Base-by-base conservation (phyloP, 2,888 invertebrate genomes). In the Cremastinae sp. region DNA sequence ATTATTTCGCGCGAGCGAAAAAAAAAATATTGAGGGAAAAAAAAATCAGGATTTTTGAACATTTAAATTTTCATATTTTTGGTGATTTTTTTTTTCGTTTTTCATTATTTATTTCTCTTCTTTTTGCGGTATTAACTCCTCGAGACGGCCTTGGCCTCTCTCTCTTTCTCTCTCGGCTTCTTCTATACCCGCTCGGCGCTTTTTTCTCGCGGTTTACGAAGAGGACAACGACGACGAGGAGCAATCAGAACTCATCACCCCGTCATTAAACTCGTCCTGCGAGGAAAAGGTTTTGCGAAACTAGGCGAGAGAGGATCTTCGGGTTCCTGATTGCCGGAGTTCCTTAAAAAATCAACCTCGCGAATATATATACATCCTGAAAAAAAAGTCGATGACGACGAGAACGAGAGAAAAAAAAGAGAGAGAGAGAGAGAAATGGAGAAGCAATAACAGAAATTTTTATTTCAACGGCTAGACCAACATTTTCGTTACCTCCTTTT, bases 191-290 rank as follows among this genome's bases (percentile, higher is more conserved):
- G 4, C 37, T 37, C 37, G 37, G 5, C 37, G 37, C 37, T 9
- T 41, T 12, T 2, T n/a, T 12, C 18, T 16, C 9, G 1, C 59
- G 37, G 53, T 35, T 41, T 47, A 59, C n/a, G 64, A 22, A 10
- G 47, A 47, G 22, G 74, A 64, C 37, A 43, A 49, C 47, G 70
- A 51, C 59, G 59, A 71, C 62, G 64, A 59, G 59, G 70, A 75
- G 75, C 61, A 75, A 75, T 75, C 75, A 70, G 70, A 70, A 70
- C 65, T 59, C 65, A 65, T 61, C 65, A 70, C 51, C 75, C 75
- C 70, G 10, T 75, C 75, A 75, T 75, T 75, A 75, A 61, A 66
- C 59, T 61, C 70, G 70, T 75, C 70, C 65, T 65, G 22, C 43
- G 1, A 43, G 8, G 53, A 59, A 47, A 37, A 61, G 53, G 64